phyloP scores from a whole-genome alignment of 2,113 vertebrate genomes.

The Eublepharis macularius region DNA sequence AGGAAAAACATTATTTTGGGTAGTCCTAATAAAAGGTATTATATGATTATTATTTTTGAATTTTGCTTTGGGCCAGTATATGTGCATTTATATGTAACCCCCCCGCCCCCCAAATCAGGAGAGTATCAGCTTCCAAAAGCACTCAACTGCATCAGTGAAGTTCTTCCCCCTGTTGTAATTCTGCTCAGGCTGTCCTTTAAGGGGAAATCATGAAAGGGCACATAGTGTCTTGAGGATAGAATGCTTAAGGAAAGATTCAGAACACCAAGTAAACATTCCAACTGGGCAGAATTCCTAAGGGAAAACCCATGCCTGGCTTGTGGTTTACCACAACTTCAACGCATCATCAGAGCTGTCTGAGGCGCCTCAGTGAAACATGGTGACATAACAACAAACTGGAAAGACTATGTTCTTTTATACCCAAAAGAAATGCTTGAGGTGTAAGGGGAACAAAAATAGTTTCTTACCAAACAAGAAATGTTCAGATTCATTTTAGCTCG shows the following conservation, averaged over 20 bases:
- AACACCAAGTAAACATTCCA: not conserved
- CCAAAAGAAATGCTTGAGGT: not conserved
- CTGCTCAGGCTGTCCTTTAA: not conserved
- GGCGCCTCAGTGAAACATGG: not conserved
- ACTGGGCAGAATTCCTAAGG: constrained; percentile 7
- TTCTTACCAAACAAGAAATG: rapidly evolving
- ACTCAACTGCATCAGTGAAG: not conserved
- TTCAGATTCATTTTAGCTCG: rapidly evolving
- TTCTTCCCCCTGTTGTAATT: rapidly evolving
- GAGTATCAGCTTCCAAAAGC: not conserved
- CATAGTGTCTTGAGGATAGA: not conserved
- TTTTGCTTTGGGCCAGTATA: not conserved
- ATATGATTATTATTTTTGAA: too few relatives aligned
- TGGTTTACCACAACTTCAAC: constrained; percentile 15
- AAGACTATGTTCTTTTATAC: not conserved
- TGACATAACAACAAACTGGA: constrained; percentile 11
- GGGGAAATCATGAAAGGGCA: not conserved
- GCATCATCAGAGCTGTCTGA: constrained; percentile 15
- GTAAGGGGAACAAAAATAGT: not conserved
- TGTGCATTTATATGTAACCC: not conserved
- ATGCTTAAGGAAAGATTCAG: not conserved
- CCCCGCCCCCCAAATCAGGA: not conserved
- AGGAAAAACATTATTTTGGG: too few relatives aligned
- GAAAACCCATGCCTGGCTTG: constrained; percentile 8
- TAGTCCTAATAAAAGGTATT: too few relatives aligned